Percentiles rank a stretch among this genome's conserved stretches.
Evolutionary conservation across 2,888 invertebrate species (phyloP).

Genomic region (Incurvaria masculella): DNA sequence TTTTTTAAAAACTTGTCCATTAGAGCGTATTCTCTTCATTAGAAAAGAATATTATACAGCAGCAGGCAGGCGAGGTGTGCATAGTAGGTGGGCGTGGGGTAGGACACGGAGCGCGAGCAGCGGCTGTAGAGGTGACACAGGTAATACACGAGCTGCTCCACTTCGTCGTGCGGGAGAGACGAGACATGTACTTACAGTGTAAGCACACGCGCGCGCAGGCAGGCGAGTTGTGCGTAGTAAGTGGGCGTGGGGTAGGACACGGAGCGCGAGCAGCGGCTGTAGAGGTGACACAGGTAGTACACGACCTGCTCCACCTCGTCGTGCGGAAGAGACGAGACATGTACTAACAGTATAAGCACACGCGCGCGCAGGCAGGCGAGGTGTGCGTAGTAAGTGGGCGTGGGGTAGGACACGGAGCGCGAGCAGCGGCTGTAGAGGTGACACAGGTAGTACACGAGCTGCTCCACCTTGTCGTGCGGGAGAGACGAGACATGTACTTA

Average conservation of each 20-base stretch:
- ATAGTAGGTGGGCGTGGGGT: slow-evolving; percentile 86
- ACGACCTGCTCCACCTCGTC: slow-evolving; percentile 66
- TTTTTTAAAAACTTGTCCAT: too few relatives aligned
- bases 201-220: slow-evolving; percentile 51
- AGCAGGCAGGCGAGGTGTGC: slow-evolving; percentile 79
- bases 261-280: slow-evolving; percentile 67
- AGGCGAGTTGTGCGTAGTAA: slow-evolving; percentile 71
- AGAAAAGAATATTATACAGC: slow-evolving; percentile 10
- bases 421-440: slow-evolving; percentile 84
- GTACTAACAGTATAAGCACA: slow-evolving; percentile 47
- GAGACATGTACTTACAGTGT: slow-evolving; percentile 23
- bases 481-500: too few relatives aligned
- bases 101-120: slow-evolving; percentile 79
- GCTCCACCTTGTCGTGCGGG: slow-evolving; percentile 71
- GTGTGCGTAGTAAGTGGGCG: slow-evolving; percentile 86
- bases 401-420: slow-evolving; percentile 80
- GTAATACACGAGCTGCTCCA: slow-evolving; percentile 77
- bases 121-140: slow-evolving; percentile 84
- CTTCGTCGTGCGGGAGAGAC: slow-evolving; percentile 64
- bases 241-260: slow-evolving; percentile 74
- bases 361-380: slow-evolving; percentile 74
- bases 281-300: slow-evolving; percentile 73
- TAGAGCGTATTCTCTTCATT: too few relatives aligned
- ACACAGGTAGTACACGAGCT: slow-evolving; percentile 77
- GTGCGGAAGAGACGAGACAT: slow-evolving; percentile 52